Percentiles rank a stretch among this genome's conserved stretches.
Conservation (phyloP, 1,140 invertebrate species). For the Periplaneta americana region DNA sequence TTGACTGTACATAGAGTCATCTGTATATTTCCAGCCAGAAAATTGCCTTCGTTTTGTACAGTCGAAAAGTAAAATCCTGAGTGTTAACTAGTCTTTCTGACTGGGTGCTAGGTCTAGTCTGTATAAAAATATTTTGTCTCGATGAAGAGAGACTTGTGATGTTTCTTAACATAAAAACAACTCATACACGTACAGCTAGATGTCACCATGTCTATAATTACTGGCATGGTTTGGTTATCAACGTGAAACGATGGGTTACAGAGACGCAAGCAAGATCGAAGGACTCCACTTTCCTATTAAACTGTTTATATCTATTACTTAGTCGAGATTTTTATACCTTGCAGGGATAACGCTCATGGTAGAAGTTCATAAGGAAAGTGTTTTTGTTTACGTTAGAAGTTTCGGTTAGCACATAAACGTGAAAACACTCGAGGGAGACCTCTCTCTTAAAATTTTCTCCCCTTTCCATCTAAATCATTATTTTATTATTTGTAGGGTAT, state of each 20-base stretch:
- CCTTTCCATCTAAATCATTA: not conserved
- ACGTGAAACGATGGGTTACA: not conserved
- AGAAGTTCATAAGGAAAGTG: too few species aligned
- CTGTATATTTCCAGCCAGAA: not conserved
- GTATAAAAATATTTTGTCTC: not conserved
- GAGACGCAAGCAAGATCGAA: not conserved
- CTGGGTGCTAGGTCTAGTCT: not conserved
- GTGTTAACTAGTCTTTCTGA: not conserved
- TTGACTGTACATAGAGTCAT: not conserved
- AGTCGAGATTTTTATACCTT: not conserved
- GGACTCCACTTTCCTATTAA: not conserved
- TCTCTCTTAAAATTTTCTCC: too few species aligned
- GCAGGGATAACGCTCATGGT: not conserved
- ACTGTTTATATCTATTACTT: not conserved
- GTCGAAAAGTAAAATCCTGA: not conserved
- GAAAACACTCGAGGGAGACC: not conserved
- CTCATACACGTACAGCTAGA: not conserved
- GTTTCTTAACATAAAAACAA: not conserved
- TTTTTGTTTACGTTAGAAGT: too few species aligned
- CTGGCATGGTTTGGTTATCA: not conserved
- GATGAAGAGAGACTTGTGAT: not conserved
- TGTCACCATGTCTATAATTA: not conserved
- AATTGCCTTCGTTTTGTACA: not conserved
- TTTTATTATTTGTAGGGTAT: not conserved
- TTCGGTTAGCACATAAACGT: not conserved